phyloP scores from a whole-genome alignment of 2,113 vertebrate species.

The Nyctereutes procyonoides region DNA sequence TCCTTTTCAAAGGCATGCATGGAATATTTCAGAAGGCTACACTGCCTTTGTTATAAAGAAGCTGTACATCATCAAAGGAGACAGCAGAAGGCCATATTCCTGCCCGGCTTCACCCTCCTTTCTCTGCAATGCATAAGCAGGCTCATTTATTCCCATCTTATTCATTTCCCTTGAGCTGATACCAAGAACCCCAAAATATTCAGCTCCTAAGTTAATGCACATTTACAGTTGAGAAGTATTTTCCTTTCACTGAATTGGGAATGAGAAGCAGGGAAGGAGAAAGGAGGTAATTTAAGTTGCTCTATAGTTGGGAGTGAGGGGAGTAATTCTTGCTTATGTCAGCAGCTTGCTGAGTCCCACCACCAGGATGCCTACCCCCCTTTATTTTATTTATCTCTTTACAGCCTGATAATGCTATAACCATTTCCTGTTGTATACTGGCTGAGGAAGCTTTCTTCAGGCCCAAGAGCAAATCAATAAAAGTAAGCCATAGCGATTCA shows the following conservation, averaged over 20 bases:
- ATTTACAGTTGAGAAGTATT: slow-evolving; percentile 60
- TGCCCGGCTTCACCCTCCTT: neutral
- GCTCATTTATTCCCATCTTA: slow-evolving; percentile 48
- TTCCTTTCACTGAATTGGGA: slow-evolving; percentile 31
- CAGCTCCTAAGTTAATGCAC: slow-evolving; percentile 59
- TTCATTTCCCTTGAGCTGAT: slow-evolving; percentile 61
- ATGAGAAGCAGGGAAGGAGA: neutral
- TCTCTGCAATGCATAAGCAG: slow-evolving; percentile 52
- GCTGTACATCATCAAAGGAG: neutral
- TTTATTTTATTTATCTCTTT: slow-evolving; percentile 77
- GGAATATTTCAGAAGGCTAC: slow-evolving; percentile 59
- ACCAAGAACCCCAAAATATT: slow-evolving; percentile 69
- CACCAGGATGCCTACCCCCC: slow-evolving; percentile 54
- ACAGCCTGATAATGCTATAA: slow-evolving; percentile 81
- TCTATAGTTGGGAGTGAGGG: slow-evolving; percentile 54
- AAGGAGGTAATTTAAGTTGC: slow-evolving; percentile 61
- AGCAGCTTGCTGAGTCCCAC: slow-evolving; percentile 73
- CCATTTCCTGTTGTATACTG: slow-evolving; percentile 82
- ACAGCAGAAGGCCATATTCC: slow-evolving; percentile 58
- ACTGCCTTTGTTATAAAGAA: slow-evolving; percentile 61
- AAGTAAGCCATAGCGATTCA: slow-evolving; percentile 86
- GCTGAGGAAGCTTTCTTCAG: slow-evolving; percentile 84
- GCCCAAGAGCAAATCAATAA: slow-evolving; percentile 87
- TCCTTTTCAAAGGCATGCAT: slow-evolving; percentile 57
- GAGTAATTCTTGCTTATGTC: slow-evolving; percentile 73